Percentiles rank a stretch among this genome's conserved stretches.
Evolutionary conservation across 1,140 invertebrate species (phyloP).

Genomic region (Drosophila dunni): DNA sequence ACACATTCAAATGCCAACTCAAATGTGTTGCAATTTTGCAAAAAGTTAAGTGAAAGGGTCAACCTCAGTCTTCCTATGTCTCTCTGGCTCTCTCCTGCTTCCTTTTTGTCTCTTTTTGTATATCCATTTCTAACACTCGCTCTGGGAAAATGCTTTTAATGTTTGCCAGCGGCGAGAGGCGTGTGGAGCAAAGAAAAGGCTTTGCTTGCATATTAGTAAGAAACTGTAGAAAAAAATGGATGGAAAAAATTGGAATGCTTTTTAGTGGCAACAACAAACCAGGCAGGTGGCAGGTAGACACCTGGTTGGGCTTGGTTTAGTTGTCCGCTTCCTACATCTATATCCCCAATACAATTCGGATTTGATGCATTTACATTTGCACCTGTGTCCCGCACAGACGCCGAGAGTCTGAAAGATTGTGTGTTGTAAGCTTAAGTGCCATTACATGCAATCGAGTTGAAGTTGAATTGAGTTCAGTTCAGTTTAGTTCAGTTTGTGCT

Average conservation of each 20-base stretch:
- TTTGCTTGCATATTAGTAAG: conserved; percentile 65
- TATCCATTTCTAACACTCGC: neutral
- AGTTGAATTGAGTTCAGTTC: conserved; percentile 56
- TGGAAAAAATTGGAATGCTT: conserved; percentile 66
- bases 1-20: conserved; percentile 49
- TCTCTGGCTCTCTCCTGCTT: neutral
- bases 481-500: conserved; percentile 47
- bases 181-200: neutral
- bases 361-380: conserved; percentile 82
- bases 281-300: conserved; percentile 24
- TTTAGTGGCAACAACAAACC: conserved; percentile 39
- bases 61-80: conserved; percentile 44
- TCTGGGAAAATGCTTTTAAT: conserved; percentile 53
- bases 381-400: conserved; percentile 56
- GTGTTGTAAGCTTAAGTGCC: conserved; percentile 80
- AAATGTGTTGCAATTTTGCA: conserved; percentile 37
- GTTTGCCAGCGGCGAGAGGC: neutral
- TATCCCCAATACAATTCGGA: conserved; percentile 68
- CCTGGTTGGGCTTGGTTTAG: conserved; percentile 29
- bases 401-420: conserved; percentile 25
- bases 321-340: conserved; percentile 22
- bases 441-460: conserved; percentile 78
- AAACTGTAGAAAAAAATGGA: conserved; percentile 53
- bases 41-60: conserved; percentile 33
- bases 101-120: conserved; percentile 6